Evolutionary conservation across 2,797 vertebrate genomes (phyloP).

Genomic region (Darevskia nairensis): DNA sequence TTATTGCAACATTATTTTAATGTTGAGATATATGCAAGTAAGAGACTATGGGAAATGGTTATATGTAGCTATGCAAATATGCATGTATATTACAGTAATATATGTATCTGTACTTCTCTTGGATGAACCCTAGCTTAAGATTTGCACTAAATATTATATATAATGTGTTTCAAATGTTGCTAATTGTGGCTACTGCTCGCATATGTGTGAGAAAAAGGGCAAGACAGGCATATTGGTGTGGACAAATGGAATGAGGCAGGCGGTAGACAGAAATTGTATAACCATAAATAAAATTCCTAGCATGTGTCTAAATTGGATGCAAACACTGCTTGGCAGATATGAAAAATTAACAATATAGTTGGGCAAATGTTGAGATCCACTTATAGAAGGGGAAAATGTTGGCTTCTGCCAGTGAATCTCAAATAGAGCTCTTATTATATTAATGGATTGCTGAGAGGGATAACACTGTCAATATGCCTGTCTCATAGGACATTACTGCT

Average conservation of each 20-base stretch:
- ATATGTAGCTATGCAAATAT: neutral
- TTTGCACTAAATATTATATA: constrained; percentile 4
- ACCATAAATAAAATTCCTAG: constrained; percentile 35
- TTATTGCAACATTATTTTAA: neutral
- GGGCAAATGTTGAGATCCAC: constrained; percentile 4
- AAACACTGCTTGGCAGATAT: neutral
- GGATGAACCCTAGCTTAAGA: constrained; percentile 7
- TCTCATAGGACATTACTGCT: neutral
- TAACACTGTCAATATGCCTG: neutral
- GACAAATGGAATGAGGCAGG: constrained; percentile 5
- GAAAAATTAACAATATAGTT: constrained; percentile 23
- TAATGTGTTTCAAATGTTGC: neutral
- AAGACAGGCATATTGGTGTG: constrained; percentile 24
- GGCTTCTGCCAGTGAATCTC: neutral
- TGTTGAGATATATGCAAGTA: constrained; percentile 16
- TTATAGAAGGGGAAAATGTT: neutral
- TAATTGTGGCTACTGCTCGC: neutral
- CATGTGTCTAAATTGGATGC: constrained; percentile 17
- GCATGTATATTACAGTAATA: neutral
- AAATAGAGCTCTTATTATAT: constrained; percentile 1
- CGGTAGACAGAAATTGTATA: constrained; percentile 32
- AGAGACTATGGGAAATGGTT: neutral
- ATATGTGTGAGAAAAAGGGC: neutral
- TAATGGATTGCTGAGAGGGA: neutral
- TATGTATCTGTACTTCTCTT: neutral